These are phyloP conservation scores for Gari tellinella DNA, from an alignment of 2,888 invertebrate genomes.

Conservation along the genomic window DNA sequence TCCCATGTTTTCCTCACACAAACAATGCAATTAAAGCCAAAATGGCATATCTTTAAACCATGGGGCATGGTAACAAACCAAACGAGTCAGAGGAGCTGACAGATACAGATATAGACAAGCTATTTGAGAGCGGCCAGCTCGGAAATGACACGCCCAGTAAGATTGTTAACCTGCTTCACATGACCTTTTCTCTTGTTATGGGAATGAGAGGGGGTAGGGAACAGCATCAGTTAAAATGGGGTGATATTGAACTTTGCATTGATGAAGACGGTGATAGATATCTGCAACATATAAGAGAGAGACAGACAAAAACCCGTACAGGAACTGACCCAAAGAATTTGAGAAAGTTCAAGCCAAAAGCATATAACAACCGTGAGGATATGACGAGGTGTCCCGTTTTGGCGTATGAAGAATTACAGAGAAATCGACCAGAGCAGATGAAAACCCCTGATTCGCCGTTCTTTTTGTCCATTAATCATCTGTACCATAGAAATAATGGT, in stretches of 20 bases:
- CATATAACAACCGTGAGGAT: conserved; percentile 14
- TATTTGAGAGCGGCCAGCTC: conserved; percentile 10
- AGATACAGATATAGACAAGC: conserved; percentile 6
- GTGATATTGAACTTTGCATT: conserved; percentile 16
- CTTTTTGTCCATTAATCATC: conserved; percentile 8
- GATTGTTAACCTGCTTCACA: conserved; percentile 7
- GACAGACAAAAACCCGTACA: conserved; percentile 23
- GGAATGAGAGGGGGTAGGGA: conserved; percentile 31
- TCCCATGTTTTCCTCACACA: conserved; percentile 14
- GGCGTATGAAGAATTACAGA: conserved; percentile 5
- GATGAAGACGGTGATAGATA: conserved; percentile 17
- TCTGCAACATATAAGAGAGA: conserved; percentile 14
- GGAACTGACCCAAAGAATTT: conserved; percentile 10
- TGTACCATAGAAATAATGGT: not conserved
- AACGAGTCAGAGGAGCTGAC: conserved; percentile 15
- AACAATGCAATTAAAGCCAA: conserved; percentile 18
- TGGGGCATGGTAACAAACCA: conserved; percentile 11
- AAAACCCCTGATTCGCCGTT: conserved; percentile 11
- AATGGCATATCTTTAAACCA: conserved; percentile 2
- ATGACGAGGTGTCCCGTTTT: conserved; percentile 9
- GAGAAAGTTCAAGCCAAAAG: conserved; percentile 23
- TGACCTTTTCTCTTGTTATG: conserved; percentile 16
- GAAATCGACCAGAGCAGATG: conserved; percentile 9
- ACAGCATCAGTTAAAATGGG: conserved; percentile 18
- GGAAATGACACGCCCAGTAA: not conserved